phyloP scores from a whole-genome alignment of 30 jellyfish, hydroid and myxozoan species.

The Mastigias papua region DNA sequence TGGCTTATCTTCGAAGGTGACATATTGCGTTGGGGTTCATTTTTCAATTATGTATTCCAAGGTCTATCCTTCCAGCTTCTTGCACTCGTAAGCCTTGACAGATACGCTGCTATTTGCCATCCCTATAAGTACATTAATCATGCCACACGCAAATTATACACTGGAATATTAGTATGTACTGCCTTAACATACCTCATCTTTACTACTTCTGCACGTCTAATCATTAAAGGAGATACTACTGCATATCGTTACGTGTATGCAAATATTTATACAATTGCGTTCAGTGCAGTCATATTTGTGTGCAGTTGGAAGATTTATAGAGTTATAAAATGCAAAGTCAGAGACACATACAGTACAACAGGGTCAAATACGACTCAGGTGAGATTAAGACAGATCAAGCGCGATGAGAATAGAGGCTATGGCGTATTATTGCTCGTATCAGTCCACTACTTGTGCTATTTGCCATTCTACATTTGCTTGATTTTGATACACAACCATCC shows the following conservation, averaged over 20 bases:
- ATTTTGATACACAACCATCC: not conserved
- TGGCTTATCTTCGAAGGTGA: not conserved
- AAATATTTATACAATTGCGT: not conserved
- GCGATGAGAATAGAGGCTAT: not conserved
- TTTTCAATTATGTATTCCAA: not conserved
- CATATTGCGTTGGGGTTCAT: not conserved
- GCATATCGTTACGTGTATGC: not conserved
- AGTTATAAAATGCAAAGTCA: not conserved
- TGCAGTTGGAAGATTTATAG: not conserved
- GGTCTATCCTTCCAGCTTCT: not conserved
- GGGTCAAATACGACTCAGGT: not conserved
- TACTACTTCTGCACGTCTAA: not conserved
- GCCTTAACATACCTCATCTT: not conserved
- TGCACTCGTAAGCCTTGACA: not conserved
- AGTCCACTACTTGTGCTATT: not conserved
- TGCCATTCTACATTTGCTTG: not conserved
- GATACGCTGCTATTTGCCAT: constrained; percentile 21
- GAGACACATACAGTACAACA: not conserved
- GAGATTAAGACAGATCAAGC: not conserved
- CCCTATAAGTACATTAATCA: not conserved
- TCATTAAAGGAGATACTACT: not conserved
- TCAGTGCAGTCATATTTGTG: not conserved
- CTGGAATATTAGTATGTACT: not conserved
- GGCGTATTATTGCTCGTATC: not conserved
- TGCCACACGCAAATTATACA: not conserved